Evolutionary conservation across 2,113 vertebrate genomes (phyloP), one percentile per base, ranked within the genome.

Genomic region (Trichechus manatus): DNA sequence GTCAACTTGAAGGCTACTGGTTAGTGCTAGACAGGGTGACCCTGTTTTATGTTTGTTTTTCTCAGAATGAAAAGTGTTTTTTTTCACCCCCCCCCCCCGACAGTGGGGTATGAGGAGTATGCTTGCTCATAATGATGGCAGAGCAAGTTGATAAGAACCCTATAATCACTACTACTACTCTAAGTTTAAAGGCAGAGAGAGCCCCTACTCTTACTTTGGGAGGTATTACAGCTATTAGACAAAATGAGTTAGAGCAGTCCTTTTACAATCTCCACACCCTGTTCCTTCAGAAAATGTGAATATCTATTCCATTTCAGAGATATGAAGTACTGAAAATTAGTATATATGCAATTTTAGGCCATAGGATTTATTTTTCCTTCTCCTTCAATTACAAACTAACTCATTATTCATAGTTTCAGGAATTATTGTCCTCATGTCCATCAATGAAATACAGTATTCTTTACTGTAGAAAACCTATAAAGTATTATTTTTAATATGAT

Each of bases 181-280:
- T 39, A 94, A 92, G 80, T 92, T 95, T 82, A 59, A 94, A 95
- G 66, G 77, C 81, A 5, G 74, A 74, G 61, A 97, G 9, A 81
- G 5, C 66, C 42, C 20, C 89, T 92, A 83, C 8, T 86, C 56
- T 47, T 64, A 84, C 27, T 33, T 50, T 74, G 17, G 47, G 6
- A 89, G 20, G 64, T 94, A 83, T 91, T 89, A 92, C 9, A 93
- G 75, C 20, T 78, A 63, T 94, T 75, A 50, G 59, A 90, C 44
- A 90, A 89, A 74, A 82, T 89, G 44, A 87, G n/a, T 75, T 83
- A 89, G 13, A 94, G n/a, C 33, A 87, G 36, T 77, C 11, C 13
- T 93, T 93, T 96, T 59, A 27, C 75, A 89, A 89, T 78, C 31
- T 96, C 10, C 20, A 91, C 50, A 33, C 6, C 42, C 27, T 66